These are phyloP conservation scores for Acronicta leporina DNA, from an alignment of 2,888 invertebrate genomes.

Conservation along the genomic window DNA sequence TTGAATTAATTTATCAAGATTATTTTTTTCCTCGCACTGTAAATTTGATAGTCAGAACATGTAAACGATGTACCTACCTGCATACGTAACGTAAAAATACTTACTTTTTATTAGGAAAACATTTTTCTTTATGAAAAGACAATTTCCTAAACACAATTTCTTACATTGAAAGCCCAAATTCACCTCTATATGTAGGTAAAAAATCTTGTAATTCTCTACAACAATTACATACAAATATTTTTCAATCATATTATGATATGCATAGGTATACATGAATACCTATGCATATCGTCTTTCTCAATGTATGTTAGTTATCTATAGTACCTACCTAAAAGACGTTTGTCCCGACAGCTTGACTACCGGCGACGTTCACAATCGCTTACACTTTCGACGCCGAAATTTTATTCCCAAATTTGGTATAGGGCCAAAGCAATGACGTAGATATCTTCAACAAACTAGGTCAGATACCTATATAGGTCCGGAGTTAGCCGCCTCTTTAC, in stretches of 20 bases:
- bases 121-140: no score
- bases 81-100: no score
- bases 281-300: slow-evolving; percentile 9
- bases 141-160: no score
- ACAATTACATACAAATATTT: no score
- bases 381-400: slow-evolving; percentile 57
- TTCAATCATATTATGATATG: no score
- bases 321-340: slow-evolving; percentile 1
- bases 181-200: no score
- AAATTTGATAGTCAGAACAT: background rate
- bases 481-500: slow-evolving; percentile 42
- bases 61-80: no score
- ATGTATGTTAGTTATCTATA: background rate
- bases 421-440: slow-evolving; percentile 79
- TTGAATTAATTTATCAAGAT: background rate
- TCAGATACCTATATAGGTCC: slow-evolving; percentile 77
- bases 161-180: no score
- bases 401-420: slow-evolving; percentile 76
- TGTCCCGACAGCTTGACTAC: slow-evolving; percentile 26
- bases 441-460: slow-evolving; percentile 75
- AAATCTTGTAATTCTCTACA: no score
- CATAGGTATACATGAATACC: no score
- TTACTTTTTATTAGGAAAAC: no score
- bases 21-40: background rate
- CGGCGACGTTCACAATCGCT: slow-evolving; percentile 26